phyloP scores from a whole-genome alignment of 2,888 invertebrate genomes.

The Cybosia mesomella region DNA sequence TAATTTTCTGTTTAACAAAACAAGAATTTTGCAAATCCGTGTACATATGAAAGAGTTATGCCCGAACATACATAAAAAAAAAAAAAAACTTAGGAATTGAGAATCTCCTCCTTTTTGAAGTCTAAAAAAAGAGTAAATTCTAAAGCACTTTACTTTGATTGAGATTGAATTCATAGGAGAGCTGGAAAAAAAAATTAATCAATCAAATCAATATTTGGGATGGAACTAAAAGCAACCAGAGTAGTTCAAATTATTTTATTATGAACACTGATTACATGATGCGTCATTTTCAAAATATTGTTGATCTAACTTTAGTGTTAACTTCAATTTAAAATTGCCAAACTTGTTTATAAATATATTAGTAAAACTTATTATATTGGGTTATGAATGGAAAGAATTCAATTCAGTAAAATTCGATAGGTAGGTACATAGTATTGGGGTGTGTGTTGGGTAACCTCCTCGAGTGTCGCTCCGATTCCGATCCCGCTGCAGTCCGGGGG shows the following conservation, averaged over 20 bases:
- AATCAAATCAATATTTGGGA: not conserved
- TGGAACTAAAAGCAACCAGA: not conserved
- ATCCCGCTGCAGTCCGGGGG: too few relatives aligned
- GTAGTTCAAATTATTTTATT: conserved; percentile 1
- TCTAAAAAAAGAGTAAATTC: too few relatives aligned
- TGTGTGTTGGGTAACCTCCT: too few relatives aligned
- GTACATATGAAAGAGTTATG: too few relatives aligned
- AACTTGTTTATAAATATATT: not conserved
- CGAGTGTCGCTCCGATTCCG: too few relatives aligned
- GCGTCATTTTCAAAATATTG: not conserved
- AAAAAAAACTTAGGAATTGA: too few relatives aligned
- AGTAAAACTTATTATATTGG: not conserved
- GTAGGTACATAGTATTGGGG: too few relatives aligned
- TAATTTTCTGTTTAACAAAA: too few relatives aligned
- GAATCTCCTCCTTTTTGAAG: too few relatives aligned
- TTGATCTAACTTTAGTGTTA: not conserved
- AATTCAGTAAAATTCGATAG: not conserved
- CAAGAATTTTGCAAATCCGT: too few relatives aligned
- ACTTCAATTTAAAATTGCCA: not conserved
- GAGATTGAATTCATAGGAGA: not conserved
- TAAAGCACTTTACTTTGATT: not conserved
- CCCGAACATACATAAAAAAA: too few relatives aligned
- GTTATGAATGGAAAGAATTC: conserved; percentile 3
- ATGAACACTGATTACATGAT: not conserved
- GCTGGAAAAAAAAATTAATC: not conserved